Conservation (phyloP, 1,140 invertebrate genomes). For the Macrotrachela quadricornifera region DNA sequence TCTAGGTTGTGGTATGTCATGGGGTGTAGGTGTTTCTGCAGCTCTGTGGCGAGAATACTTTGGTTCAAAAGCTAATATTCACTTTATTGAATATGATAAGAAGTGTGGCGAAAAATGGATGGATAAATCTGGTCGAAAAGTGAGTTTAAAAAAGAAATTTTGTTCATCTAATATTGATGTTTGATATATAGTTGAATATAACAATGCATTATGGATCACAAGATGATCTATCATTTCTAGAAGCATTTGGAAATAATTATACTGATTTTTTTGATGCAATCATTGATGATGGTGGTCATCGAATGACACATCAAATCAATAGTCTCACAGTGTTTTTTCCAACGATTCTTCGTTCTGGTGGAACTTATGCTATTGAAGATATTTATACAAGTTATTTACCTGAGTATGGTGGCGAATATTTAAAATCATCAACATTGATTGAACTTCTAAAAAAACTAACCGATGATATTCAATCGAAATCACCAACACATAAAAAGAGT, state of each 20-base stretch:
- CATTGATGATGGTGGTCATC: constrained; percentile 1
- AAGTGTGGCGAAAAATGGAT: neutral
- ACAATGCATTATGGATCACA: too few species aligned
- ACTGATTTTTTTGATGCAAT: neutral
- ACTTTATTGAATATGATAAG: constrained; percentile 2
- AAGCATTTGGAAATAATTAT: too few species aligned
- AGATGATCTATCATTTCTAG: too few species aligned
- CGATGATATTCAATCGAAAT: too few species aligned
- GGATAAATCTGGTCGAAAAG: neutral
- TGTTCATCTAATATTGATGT: neutral
- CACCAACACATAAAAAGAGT: too few species aligned
- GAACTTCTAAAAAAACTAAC: too few species aligned
- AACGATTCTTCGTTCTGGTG: neutral
- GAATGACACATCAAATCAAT: neutral
- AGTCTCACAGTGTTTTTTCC: neutral
- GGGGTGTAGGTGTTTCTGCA: neutral
- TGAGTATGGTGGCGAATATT: too few species aligned
- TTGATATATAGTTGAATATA: too few species aligned
- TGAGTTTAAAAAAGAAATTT: neutral
- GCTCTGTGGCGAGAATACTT: neutral
- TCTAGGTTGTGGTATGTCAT: neutral
- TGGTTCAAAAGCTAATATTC: neutral
- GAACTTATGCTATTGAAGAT: constrained; percentile 1
- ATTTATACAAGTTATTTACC: too few species aligned
- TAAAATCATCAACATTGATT: too few species aligned